Percentiles rank a stretch among this genome's conserved stretches.
These are phyloP conservation scores for Siniperca knerii DNA, from an alignment of 2,113 vertebrate genomes.

Conservation along the genomic window DNA sequence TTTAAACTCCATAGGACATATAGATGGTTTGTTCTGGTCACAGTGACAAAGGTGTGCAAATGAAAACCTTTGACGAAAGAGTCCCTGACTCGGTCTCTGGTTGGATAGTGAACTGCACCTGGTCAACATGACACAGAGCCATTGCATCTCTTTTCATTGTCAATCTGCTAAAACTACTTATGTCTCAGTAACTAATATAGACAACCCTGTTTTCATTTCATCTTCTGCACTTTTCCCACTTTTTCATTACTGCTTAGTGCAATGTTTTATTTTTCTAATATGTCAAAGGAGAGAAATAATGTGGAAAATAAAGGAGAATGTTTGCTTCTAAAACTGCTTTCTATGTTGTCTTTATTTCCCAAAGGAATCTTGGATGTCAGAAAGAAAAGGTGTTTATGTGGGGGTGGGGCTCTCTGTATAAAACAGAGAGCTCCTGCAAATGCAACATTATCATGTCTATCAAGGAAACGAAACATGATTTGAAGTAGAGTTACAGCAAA, in stretches of 20 bases:
- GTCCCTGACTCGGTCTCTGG: conserved; percentile 81
- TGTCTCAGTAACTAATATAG: conserved; percentile 33
- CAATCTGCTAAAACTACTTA: conserved; percentile 9
- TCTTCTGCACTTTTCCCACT: conserved; percentile 18
- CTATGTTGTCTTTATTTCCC: conserved; percentile 32
- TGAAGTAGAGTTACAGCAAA: too few relatives aligned
- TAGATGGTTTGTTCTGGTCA: conserved; percentile 68
- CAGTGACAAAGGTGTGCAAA: conserved; percentile 73
- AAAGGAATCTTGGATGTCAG: conserved; percentile 29
- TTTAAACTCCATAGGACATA: not conserved
- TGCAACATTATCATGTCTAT: too few relatives aligned
- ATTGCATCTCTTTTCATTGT: conserved; percentile 62
- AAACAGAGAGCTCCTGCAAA: too few relatives aligned
- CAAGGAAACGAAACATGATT: too few relatives aligned
- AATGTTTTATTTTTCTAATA: conserved; percentile 61
- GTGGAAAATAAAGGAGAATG: conserved; percentile 75
- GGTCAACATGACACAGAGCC: conserved; percentile 56
- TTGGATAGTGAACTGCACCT: conserved; percentile 79
- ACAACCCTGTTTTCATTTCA: conserved; percentile 31
- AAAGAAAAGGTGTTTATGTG: not conserved
- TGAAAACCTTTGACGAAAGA: conserved; percentile 86
- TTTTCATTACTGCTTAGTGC: conserved; percentile 44
- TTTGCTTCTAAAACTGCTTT: conserved; percentile 55
- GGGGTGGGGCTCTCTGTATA: too few relatives aligned
- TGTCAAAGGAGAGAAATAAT: conserved; percentile 53